These are phyloP conservation scores for Fukomys damarensis DNA, from an alignment of 2,113 vertebrate genomes.

Conservation along the genomic window DNA sequence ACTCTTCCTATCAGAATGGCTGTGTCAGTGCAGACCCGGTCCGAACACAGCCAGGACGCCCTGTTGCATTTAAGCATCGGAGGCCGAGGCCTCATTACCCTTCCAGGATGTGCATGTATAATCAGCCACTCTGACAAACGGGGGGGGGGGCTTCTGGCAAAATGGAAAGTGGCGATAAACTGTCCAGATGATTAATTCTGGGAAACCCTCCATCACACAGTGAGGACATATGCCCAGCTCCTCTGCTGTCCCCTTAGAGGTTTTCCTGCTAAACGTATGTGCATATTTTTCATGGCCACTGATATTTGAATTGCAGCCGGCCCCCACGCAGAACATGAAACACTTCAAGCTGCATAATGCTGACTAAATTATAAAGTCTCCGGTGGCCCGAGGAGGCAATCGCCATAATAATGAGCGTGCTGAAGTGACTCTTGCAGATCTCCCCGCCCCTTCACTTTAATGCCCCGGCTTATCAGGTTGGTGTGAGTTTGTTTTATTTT, in stretches of 20 bases:
- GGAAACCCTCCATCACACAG: constrained; percentile 89
- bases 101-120: constrained; percentile 84
- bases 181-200: constrained; percentile 93
- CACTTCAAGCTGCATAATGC: constrained; percentile 98
- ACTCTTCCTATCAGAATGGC: constrained; percentile 84
- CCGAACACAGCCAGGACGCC: constrained; percentile 83
- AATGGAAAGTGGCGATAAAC: constrained; percentile 93
- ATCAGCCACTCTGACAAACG: constrained; percentile 86
- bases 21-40: constrained; percentile 79
- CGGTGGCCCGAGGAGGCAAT: constrained; percentile 92
- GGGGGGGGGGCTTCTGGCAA: constrained; percentile 88
- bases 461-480: constrained; percentile 73
- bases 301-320: constrained; percentile 95
- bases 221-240: constrained; percentile 93
- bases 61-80: constrained; percentile 85
- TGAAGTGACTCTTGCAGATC: constrained; percentile 91
- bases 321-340: constrained; percentile 96
- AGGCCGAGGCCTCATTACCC: constrained; percentile 85
- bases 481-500: constrained; percentile 39
- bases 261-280: constrained; percentile 98
- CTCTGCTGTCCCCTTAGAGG: constrained; percentile 95
- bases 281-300: constrained; percentile 99
- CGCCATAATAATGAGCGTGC: constrained; percentile 94
- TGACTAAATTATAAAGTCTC: constrained; percentile 96
- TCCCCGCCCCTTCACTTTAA: constrained; percentile 83